Evolutionary conservation across 1,140 invertebrate genomes (phyloP).

Genomic region (Drosophila seguyi): DNA sequence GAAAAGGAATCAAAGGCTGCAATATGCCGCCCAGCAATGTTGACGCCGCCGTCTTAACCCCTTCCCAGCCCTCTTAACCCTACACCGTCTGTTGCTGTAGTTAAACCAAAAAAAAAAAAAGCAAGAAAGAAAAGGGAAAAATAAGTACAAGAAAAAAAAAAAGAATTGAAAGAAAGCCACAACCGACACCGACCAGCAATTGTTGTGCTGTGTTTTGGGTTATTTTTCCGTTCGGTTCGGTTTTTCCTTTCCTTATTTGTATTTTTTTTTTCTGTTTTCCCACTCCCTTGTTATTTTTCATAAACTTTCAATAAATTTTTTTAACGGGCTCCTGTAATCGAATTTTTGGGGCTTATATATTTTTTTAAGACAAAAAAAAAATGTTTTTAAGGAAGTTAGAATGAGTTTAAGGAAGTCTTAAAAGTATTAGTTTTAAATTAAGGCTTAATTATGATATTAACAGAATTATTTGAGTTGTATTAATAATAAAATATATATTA

Average conservation of each 20-base stretch:
- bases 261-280: conserved; percentile 6
- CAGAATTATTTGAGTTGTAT: too few relatives aligned
- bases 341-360: not conserved
- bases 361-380: too few relatives aligned
- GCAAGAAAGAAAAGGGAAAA: not conserved
- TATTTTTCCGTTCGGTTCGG: conserved; percentile 37
- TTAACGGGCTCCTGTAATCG: conserved; percentile 40
- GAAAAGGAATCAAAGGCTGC: conserved; percentile 77
- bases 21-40: conserved; percentile 69
- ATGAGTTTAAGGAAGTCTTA: not conserved
- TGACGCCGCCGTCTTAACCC: conserved; percentile 48
- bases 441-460: too few relatives aligned
- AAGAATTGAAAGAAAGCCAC: conserved; percentile 53
- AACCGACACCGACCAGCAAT: conserved; percentile 70
- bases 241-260: conserved; percentile 15
- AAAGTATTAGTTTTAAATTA: too few relatives aligned
- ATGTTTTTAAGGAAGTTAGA: not conserved
- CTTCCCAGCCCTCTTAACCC: not conserved
- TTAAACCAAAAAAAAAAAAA: conserved; percentile 34
- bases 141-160: conserved; percentile 1
- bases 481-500: too few relatives aligned
- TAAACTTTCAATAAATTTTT: conserved; percentile 81
- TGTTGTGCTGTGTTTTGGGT: conserved; percentile 55
- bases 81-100: conserved; percentile 57
- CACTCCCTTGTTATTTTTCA: conserved; percentile 58